A percentile compares a stretch with the other conserved stretches of the same genome.
phyloP scores from a whole-genome alignment of 2,888 invertebrate species.

The Lomographa bimaculata region DNA sequence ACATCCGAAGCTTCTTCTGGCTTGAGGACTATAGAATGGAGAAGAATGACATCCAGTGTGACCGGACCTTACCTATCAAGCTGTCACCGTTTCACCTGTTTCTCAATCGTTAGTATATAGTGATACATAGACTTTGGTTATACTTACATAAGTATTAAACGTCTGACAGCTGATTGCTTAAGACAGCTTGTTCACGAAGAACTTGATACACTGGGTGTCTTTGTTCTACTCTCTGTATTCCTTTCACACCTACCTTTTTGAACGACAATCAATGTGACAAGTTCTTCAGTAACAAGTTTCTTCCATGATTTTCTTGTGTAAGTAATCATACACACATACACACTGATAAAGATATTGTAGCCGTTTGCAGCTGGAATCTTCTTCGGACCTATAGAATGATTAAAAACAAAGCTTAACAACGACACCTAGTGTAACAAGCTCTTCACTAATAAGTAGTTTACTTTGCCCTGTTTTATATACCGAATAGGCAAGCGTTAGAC shows the following conservation, averaged over 20 bases:
- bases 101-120: constrained; percentile 83
- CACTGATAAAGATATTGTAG: too few species aligned
- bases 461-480: too few species aligned
- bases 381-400: constrained; percentile 31
- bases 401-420: constrained; percentile 50
- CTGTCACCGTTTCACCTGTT: constrained; percentile 88
- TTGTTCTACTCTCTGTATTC: too few species aligned
- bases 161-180: constrained; percentile 46
- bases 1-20: constrained; percentile 77
- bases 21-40: constrained; percentile 42
- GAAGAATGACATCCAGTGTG: constrained; percentile 80
- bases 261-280: constrained; percentile 84
- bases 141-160: constrained; percentile 35
- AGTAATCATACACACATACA: too few species aligned
- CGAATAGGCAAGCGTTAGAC: too few species aligned
- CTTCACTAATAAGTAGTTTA: constrained; percentile 89
- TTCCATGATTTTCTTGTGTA: constrained; percentile 86
- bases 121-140: too few species aligned
- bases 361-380: constrained; percentile 83
- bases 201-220: too few species aligned
- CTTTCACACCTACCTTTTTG: too few species aligned
- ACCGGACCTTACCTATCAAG: constrained; percentile 86
- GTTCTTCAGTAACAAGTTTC: constrained; percentile 86
- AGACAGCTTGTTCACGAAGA: too few species aligned
- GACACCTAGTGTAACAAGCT: constrained; percentile 85